Evolutionary conservation across 2,888 invertebrate genomes (phyloP).

Genomic region (Icerya purchasi): DNA sequence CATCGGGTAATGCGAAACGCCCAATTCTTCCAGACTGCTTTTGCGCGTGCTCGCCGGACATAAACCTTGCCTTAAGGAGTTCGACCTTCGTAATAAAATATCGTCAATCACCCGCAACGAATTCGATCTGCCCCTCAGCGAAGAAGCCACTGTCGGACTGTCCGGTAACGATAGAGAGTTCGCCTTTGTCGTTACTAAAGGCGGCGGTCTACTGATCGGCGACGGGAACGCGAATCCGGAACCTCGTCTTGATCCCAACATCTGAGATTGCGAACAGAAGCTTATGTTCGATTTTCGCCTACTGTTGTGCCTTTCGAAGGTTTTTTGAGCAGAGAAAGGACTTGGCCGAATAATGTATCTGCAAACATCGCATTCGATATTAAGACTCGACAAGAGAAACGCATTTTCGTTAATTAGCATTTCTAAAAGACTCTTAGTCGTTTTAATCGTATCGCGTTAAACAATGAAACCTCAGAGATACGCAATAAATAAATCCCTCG

Average conservation of each 20-base stretch:
- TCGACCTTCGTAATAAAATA: slow-evolving; percentile 57
- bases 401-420: too few relatives aligned
- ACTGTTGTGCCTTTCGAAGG: slow-evolving; percentile 79
- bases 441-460: too few relatives aligned
- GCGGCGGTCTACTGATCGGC: slow-evolving; percentile 45
- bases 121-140: slow-evolving; percentile 61
- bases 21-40: slow-evolving; percentile 68
- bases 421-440: too few relatives aligned
- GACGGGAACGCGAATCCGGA: slow-evolving; percentile 42
- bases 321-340: slow-evolving; percentile 85
- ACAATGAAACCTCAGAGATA: too few relatives aligned
- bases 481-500: too few relatives aligned
- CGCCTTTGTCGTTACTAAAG: slow-evolving; percentile 60
- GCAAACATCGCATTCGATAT: slow-evolving; percentile 21
- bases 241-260: slow-evolving; percentile 34
- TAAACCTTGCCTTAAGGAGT: slow-evolving; percentile 62
- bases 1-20: slow-evolving; percentile 50
- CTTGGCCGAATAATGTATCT: slow-evolving; percentile 83
- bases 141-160: slow-evolving; percentile 61
- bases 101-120: slow-evolving; percentile 71
- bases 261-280: slow-evolving; percentile 57
- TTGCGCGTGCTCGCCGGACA: slow-evolving; percentile 39
- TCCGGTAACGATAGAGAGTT: slow-evolving; percentile 75
- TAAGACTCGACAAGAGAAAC: too few relatives aligned
- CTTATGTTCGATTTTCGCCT: slow-evolving; percentile 76